Evolutionary conservation across 2,797 vertebrate genomes (phyloP).

Genomic region (Sebastes taczanowskii): DNA sequence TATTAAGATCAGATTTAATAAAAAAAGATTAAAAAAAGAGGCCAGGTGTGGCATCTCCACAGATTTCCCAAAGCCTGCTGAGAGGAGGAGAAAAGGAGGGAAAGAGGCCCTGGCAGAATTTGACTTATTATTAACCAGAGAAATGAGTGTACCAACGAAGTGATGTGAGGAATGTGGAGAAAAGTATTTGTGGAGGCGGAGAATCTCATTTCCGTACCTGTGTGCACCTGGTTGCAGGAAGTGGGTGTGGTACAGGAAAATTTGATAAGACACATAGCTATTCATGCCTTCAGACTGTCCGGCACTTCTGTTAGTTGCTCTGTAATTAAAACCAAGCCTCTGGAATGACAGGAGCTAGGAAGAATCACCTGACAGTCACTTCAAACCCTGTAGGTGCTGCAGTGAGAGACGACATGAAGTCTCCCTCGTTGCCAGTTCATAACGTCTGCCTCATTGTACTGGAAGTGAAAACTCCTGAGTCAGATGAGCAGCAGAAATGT

Average conservation of each 20-base stretch:
- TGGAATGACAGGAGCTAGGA: background rate
- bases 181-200: background rate
- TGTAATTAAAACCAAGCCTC: background rate
- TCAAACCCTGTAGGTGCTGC: background rate
- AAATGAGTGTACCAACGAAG: background rate
- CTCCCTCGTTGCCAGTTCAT: background rate
- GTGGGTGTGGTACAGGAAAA: background rate
- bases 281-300: background rate
- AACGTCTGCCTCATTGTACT: background rate
- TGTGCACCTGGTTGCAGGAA: background rate
- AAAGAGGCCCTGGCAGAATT: background rate
- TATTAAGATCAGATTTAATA: background rate
- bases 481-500: conserved; percentile 21
- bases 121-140: background rate
- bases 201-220: background rate
- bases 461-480: conserved; percentile 54
- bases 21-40: background rate
- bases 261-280: background rate
- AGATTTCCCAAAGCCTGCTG: background rate
- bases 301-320: background rate
- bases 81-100: background rate
- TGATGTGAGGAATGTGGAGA: background rate
- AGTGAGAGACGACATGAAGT: background rate
- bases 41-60: background rate
- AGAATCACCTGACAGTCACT: background rate